phyloP scores from a whole-genome alignment of 2,888 invertebrate species.

The Aethes cnicana region DNA sequence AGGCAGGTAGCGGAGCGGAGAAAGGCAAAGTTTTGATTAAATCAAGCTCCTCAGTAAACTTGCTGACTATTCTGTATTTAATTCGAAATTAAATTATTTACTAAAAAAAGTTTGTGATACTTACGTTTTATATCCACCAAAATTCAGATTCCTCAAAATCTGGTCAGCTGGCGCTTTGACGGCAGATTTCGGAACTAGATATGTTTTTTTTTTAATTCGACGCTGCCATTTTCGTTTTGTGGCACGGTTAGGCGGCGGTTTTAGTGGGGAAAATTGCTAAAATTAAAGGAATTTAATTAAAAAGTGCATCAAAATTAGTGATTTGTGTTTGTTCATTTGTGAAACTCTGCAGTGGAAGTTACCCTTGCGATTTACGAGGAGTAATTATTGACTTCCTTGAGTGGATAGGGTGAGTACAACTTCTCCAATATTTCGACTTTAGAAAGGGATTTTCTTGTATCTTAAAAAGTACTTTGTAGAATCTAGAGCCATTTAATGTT shows the following conservation, averaged over 20 bases:
- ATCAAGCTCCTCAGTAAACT: background rate
- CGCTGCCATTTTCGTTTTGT: conserved; percentile 83
- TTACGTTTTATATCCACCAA: too few relatives aligned
- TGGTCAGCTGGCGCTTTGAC: conserved; percentile 30
- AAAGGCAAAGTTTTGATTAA: conserved; percentile 9
- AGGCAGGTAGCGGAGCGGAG: background rate
- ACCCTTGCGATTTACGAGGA: conserved; percentile 50
- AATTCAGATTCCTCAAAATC: too few relatives aligned
- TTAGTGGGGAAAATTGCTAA: conserved; percentile 55
- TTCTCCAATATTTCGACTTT: conserved; percentile 58
- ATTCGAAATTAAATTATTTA: too few relatives aligned
- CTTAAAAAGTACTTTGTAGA: conserved; percentile 10
- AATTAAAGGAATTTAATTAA: conserved; percentile 51
- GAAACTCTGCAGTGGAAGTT: conserved; percentile 44
- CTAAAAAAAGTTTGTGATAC: too few relatives aligned
- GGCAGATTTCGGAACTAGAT: conserved; percentile 34
- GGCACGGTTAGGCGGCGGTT: conserved; percentile 74
- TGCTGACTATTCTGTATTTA: background rate
- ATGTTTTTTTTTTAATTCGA: conserved; percentile 42
- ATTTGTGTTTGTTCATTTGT: conserved; percentile 50
- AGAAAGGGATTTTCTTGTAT: conserved; percentile 41
- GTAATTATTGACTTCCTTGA: conserved; percentile 70
- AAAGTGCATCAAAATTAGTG: conserved; percentile 49
- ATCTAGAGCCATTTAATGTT: too few relatives aligned
- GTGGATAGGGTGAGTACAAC: conserved; percentile 75